Conservation (phyloP, 35 echinoderm and acorn worm species). For the Diadema setosum region DNA sequence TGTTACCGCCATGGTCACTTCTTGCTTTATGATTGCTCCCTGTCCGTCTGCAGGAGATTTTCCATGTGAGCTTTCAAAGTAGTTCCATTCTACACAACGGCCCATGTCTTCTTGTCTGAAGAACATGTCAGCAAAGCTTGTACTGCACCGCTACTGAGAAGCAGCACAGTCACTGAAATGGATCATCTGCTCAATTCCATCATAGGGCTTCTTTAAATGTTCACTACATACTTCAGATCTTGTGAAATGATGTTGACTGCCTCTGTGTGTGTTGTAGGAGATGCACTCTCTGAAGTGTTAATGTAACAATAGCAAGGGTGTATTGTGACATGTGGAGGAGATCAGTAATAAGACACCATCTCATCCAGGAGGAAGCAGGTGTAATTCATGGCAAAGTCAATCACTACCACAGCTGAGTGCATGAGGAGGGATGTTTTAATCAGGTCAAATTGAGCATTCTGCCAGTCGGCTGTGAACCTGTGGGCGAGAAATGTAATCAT, state of each 20-base stretch:
- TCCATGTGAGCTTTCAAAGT: neutral
- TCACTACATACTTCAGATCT: neutral
- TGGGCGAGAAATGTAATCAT: neutral
- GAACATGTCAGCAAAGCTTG: neutral
- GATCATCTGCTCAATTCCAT: neutral
- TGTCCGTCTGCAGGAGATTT: neutral
- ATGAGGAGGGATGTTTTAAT: neutral
- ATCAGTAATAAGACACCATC: neutral
- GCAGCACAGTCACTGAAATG: constrained; percentile 4
- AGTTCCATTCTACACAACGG: neutral
- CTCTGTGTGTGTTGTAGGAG: neutral
- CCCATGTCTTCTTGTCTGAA: neutral
- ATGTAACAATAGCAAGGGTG: neutral
- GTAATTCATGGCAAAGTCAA: neutral
- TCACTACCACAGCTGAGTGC: neutral
- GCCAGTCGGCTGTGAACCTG: neutral
- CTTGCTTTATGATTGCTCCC: neutral
- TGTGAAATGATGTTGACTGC: neutral
- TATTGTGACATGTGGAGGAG: neutral
- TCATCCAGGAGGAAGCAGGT: neutral
- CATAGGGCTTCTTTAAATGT: neutral
- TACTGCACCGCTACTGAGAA: too few species aligned
- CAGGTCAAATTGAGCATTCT: neutral
- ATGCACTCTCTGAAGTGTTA: neutral
- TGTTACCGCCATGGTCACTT: neutral